These are phyloP conservation scores for Drosophila guanche DNA, from an alignment of 1,140 invertebrate species.

Conservation along the genomic window DNA sequence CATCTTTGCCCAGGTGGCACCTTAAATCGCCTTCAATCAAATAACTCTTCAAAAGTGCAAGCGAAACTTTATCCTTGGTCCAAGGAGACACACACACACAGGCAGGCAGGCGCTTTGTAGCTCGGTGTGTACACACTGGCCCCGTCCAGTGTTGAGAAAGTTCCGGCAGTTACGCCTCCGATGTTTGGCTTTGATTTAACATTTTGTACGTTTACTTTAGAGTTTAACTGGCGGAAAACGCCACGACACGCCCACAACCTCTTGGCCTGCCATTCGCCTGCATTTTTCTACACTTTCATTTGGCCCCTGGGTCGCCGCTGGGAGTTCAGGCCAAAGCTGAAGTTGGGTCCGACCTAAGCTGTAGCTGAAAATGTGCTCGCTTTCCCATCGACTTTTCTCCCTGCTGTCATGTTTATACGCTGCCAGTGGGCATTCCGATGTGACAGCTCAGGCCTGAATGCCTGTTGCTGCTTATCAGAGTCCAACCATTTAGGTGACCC, in stretches of 20 bases:
- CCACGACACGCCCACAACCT: conserved; percentile 52
- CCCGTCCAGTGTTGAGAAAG: conserved; percentile 9
- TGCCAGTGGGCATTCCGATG: too few relatives aligned
- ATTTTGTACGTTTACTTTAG: conserved; percentile 81
- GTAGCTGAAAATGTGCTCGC: conserved; percentile 51
- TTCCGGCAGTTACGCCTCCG: conserved; percentile 65
- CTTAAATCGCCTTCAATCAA: conserved; percentile 22
- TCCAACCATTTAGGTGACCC: too few relatives aligned
- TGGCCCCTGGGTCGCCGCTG: conserved; percentile 55
- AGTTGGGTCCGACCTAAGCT: background rate
- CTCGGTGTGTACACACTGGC: too few relatives aligned
- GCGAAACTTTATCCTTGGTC: conserved; percentile 27
- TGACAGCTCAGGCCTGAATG: too few relatives aligned
- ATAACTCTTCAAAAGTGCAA: conserved; percentile 37
- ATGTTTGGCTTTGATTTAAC: conserved; percentile 82
- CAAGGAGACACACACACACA: background rate
- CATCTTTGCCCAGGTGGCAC: background rate
- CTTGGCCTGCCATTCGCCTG: conserved; percentile 15
- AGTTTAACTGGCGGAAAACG: conserved; percentile 73
- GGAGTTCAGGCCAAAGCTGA: conserved; percentile 70
- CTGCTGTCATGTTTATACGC: conserved; percentile 8
- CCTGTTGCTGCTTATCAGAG: too few relatives aligned
- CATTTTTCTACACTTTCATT: conserved; percentile 79
- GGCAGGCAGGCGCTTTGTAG: conserved; percentile 2
- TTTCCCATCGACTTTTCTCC: conserved; percentile 32